phyloP scores from a whole-genome alignment of 2,888 invertebrate genomes.

The Andrena praecox region DNA sequence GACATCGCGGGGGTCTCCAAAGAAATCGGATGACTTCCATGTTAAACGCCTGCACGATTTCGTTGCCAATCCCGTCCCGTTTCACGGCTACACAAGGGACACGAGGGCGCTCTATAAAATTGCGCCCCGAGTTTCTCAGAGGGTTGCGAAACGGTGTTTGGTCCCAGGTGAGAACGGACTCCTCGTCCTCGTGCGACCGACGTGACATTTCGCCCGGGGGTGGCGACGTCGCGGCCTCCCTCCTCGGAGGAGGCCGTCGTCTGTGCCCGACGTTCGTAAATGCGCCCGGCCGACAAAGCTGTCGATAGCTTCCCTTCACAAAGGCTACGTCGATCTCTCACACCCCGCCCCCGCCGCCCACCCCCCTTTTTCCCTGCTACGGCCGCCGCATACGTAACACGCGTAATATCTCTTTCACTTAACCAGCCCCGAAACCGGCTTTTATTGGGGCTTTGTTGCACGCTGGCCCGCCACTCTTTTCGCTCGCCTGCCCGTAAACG shows the following conservation, averaged over 20 bases:
- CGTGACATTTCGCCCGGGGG: constrained; percentile 63
- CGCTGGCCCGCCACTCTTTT: constrained; percentile 51
- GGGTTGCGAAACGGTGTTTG: constrained; percentile 41
- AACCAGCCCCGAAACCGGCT: constrained; percentile 54
- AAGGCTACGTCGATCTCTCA: constrained; percentile 53
- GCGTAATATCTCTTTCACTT: constrained; percentile 66
- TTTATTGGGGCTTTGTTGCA: constrained; percentile 62
- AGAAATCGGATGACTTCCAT: background rate
- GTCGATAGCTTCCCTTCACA: constrained; percentile 58
- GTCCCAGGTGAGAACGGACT: constrained; percentile 39
- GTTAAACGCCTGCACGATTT: constrained; percentile 13
- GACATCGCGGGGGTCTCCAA: background rate
- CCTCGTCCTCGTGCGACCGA: constrained; percentile 54
- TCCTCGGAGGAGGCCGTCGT: constrained; percentile 7
- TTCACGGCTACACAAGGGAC: constrained; percentile 4
- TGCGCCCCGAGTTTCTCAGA: constrained; percentile 36
- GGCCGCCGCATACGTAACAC: constrained; percentile 64
- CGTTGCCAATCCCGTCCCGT: constrained; percentile 1
- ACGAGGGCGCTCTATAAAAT: constrained; percentile 34
- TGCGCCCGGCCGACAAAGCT: constrained; percentile 55
- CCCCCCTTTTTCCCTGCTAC: constrained; percentile 40
- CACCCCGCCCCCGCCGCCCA: background rate
- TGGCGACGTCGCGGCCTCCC: constrained; percentile 28
- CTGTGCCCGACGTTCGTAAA: constrained; percentile 61
- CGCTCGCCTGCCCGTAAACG: constrained; percentile 42